Base-by-base conservation (phyloP, 2,888 invertebrate genomes). In the Xestia xanthographa region DNA sequence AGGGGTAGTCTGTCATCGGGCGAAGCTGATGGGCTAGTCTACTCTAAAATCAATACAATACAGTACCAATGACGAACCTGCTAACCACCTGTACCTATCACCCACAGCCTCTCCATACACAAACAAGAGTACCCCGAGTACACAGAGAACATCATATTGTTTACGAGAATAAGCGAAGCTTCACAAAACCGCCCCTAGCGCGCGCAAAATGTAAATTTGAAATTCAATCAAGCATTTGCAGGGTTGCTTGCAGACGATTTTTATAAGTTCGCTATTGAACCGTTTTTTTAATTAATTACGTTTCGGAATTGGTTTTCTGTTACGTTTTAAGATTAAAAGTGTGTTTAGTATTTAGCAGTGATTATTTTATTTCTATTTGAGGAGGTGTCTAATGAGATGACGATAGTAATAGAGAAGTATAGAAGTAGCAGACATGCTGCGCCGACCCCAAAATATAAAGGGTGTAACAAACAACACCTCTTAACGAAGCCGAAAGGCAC, bases 191-290 rank as follows among this genome's bases (percentile, higher is more conserved):
- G 71, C 77, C 85, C 77, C 75, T 48, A 69, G 80, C 72, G 85
- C 66, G 50, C 77, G 71, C 77, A 80, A 86, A 86, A 86, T 87
- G 78, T 76, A 82, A 80, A 87, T 85, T 82, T 75, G 66, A 75
- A 86, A 87, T 86, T 86, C 86, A 86, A 87, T 86, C 87, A 80
- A 80, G 76, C 68, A 80, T 75, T 77, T 50, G 58, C 69, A 77
- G 65, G 84, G 86, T 53, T 86, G 77, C 73, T 41, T 38, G 65
- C 48, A 8, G 56, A 43, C n/a, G 58, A 66, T 73, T 77, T 72
- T 80, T 72, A 11, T 48, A 70, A 45, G 58, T 66, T n/a, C 73
- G 41, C 20, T 60, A 60, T 29, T 45, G 41, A 17, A 41, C 0
- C 29, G 41, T 45, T 79, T 65, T 81, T 71, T 48, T 41, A 5